Base-by-base conservation (phyloP, 2,888 invertebrate species). In the Hesperia comma region DNA sequence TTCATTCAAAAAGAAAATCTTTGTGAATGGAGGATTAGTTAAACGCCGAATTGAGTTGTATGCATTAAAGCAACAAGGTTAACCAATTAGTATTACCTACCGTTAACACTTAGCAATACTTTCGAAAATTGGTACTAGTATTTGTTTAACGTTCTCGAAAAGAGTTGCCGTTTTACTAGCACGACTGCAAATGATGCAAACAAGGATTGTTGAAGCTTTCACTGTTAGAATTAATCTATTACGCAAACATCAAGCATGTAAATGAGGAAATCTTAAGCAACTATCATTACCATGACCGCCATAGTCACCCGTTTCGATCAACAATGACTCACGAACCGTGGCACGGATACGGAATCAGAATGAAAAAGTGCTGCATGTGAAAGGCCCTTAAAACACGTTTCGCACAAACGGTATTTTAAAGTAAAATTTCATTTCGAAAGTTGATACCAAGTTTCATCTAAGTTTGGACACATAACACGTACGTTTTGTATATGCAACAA, bases 381-480 rank as follows among this genome's bases (percentile, higher is more conserved):
- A 73, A 73, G 73, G 72, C 61, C 64, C 70, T 71, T 68, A 66
- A 56, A 63, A 68, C 68, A 70, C 69, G 71, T 70, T 70, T 67
- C 68, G 61, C 51, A 58, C 17, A 66, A 64, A 58, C 58, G 37
- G 63, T 68, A 68, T 68, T 67, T 66, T 66, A 61, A 55, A 67
- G 40, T 55, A 49, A 41, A 54, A 55, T 46, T 55, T 49, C 21
- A 57, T 67, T 61, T 61, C 46, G 67, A 67, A 67, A 67, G 61
- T 55, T 12, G 37, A 17, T 56, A 33, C 21, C 49, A 67, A 61
- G 55, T 56, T 54, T 66, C 66, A 41, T 43, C 41, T 54, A 60
- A 19, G 41, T 53, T 54, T 54, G 21, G 33, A 55, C 41, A 60
- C 43, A 46, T 60, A 15, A 21, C 60, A 66, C 60, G 66, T 66